Percentiles rank a stretch among this genome's conserved stretches.
phyloP scores from a whole-genome alignment of 2,113 vertebrate species.

The Halcyon malimbica region DNA sequence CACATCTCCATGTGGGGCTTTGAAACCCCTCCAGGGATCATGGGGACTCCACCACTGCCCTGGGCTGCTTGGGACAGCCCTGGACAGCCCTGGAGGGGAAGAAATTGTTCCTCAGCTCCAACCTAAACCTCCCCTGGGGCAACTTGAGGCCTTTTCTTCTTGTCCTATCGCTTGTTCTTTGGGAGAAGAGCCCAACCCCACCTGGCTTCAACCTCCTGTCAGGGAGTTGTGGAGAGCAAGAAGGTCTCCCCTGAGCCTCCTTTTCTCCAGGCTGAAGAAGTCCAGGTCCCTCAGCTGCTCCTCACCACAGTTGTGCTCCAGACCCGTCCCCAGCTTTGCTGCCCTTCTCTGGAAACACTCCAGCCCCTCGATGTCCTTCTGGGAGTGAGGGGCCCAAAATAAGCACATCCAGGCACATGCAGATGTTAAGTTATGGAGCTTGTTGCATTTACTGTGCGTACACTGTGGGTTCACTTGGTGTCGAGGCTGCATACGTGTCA shows the following conservation, averaged over 20 bases:
- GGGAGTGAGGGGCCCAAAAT: neutral
- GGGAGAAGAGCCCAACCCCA: neutral
- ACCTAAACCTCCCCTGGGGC: no score
- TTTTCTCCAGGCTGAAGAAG: neutral
- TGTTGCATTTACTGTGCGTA: rapidly evolving
- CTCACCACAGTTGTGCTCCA: neutral
- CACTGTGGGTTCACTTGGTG: rapidly evolving
- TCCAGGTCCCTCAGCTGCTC: neutral
- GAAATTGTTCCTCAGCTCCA: no score
- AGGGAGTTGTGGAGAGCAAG: neutral
- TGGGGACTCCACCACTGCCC: neutral
- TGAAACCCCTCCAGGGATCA: neutral
- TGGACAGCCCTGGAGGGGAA: no score
- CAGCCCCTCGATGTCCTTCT: neutral
- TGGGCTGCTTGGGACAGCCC: neutral
- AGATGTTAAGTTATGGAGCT: rapidly evolving
- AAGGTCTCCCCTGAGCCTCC: neutral
- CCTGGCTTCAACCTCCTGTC: neutral
- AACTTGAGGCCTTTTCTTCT: no score
- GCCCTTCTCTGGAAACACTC: neutral
- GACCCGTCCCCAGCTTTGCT: neutral
- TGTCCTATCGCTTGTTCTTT: neutral
- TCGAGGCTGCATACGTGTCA: rapidly evolving
- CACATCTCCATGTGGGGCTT: neutral
- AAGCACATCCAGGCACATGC: rapidly evolving